These are phyloP conservation scores for Jacana jacana DNA, from an alignment of 2,113 vertebrate species.

Conservation along the genomic window DNA sequence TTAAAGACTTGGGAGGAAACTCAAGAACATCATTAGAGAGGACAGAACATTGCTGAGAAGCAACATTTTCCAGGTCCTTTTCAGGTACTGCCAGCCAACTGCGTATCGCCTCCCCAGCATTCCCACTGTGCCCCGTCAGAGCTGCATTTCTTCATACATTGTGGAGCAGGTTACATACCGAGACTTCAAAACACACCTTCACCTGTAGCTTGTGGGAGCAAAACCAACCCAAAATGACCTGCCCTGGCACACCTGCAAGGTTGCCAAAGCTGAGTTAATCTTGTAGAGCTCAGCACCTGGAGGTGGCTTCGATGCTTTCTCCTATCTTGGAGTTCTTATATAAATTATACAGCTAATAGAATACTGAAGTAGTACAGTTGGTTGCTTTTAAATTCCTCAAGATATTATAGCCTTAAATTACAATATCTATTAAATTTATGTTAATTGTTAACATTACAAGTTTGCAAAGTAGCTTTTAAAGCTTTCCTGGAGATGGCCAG, in stretches of 20 bases:
- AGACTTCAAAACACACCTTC: neutral
- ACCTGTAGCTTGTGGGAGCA: neutral
- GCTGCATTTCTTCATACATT: fast-evolving
- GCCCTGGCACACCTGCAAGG: neutral
- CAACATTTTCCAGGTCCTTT: neutral
- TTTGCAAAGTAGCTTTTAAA: neutral
- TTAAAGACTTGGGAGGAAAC: neutral
- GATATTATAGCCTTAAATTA: neutral
- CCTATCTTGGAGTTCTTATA: neutral
- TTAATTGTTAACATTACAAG: neutral
- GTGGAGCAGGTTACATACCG: fast-evolving
- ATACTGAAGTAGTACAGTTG: neutral
- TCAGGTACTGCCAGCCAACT: neutral
- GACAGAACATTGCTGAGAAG: fast-evolving
- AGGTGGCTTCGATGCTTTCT: neutral
- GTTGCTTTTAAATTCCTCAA: neutral
- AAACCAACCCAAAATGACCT: neutral
- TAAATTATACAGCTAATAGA: neutral
- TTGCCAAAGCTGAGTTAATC: neutral
- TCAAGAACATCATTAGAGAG: neutral
- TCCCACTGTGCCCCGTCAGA: neutral
- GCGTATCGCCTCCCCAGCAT: fast-evolving
- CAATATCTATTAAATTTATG: neutral
- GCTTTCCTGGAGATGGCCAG: neutral
- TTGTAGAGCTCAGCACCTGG: neutral